Evolutionary conservation across 2,888 invertebrate genomes (phyloP), one percentile per base, ranked within the genome.

Genomic region (Abrostola triplasia): DNA sequence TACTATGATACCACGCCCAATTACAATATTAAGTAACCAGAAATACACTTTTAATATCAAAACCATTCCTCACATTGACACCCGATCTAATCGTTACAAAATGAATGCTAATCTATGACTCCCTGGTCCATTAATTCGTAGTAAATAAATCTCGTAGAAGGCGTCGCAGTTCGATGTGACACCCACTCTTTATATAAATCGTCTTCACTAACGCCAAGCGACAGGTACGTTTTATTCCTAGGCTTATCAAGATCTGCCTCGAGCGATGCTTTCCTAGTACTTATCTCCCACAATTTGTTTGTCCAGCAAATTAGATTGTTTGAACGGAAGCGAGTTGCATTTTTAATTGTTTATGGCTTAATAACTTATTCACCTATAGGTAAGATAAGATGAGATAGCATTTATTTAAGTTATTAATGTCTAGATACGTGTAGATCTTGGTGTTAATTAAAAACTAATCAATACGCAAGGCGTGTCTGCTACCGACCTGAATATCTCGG

Each of bases 151-250:
- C 74, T 73, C 61, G 13, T 54, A 56, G 65, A 50, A 58, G 70
- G 78, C 62, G 77, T 47, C 72, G 72, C 78, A 62, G 65, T 74
- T 53, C 76, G 69, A 72, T 79, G 81, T 79, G 73, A 80, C 81
- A 73, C 79, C 76, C 67, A 76, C 77, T 56, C 50, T 10, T 0
- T 37, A 53, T 47, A 77, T 80, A 78, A 80, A 77, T 76, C 73
- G 60, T 72, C 62, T 56, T 64, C 54, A 57, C 59, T 72, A 67
- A 73, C 73, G 52, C 58, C 51, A 36, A 51, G 40, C 54, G 76
- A 79, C 71, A 65, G 64, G 49, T 65, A 66, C 73, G 67, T 65
- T 73, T 79, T 76, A 70, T 72, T 67, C 63, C 44, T 61, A 49
- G 53, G 36, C 56, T 75, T 80, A 78, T 80, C 75, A 54, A 48